A percentile compares a stretch with the other conserved stretches of the same genome.
Evolutionary conservation across 2,113 vertebrate species (phyloP).

Genomic region (Octodon degus): DNA sequence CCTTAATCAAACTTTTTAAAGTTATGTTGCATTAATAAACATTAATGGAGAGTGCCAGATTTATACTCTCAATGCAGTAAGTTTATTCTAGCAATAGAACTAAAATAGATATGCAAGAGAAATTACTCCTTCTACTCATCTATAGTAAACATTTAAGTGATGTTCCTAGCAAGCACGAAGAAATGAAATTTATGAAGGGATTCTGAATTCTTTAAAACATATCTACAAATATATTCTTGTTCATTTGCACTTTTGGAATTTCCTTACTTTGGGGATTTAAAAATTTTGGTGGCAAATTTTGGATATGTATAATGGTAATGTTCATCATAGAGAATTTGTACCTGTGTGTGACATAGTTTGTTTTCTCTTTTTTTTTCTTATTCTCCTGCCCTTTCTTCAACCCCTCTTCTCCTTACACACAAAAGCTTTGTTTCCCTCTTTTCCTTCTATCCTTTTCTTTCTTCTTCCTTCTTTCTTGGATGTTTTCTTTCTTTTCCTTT

Average conservation of each 20-base stretch:
- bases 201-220: neutral
- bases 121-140: neutral
- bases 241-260: neutral
- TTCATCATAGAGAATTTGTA: neutral
- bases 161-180: neutral
- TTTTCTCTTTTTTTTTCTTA: neutral
- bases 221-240: neutral
- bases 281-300: neutral
- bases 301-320: neutral
- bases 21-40: conserved; percentile 12
- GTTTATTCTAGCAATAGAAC: neutral
- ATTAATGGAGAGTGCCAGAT: neutral
- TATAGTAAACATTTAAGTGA: neutral
- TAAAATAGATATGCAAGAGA: neutral
- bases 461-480: neutral
- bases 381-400: no score
- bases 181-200: neutral
- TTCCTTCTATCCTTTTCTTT: neutral
- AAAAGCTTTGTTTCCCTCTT: neutral
- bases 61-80: neutral
- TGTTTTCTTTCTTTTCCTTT: neutral
- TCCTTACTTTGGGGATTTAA: neutral
- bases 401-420: neutral
- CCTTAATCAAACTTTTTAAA: conserved; percentile 8
- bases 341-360: neutral